Evolutionary conservation across 2,113 vertebrate species (phyloP), one percentile per base, ranked within the genome.

Genomic region (Gyps fulvus): DNA sequence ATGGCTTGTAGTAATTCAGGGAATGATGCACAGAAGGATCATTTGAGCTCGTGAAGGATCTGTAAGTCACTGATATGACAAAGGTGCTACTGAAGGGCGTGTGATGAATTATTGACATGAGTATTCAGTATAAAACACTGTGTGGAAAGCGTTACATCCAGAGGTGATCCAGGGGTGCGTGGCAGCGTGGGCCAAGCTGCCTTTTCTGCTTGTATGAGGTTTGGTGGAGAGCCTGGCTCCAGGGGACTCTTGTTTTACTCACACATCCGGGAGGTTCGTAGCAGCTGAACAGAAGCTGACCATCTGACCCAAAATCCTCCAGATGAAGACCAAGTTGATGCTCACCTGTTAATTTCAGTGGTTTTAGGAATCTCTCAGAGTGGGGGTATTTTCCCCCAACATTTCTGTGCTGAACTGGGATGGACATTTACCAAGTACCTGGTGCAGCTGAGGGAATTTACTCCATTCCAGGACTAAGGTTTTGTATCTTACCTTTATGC

Each of bases 1-100:
- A 94, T 83, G 83, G 87, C 96, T 97, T 97, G 97, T 95, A 94
- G 62, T 62, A 70, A 85, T 87, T 71, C 61, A 38, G 84, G 94
- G 86, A 91, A 96, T 5, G 80, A 73, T 61, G 74, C 71, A 23
- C 13, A 0, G 25, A 57, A 78, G 86, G 89, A 63, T 72, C 70
- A 19, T 97, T 85, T 77, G 87, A 89, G 83, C 94, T 97, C 5
- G 1, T 52, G 89, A 94, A 90, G 77, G 91, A 87, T 87, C 62
- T 87, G 20, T 66, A 82, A 91, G 96, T 73, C 47, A 76, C 58
- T 23, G 61, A 59, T 38, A 32, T 2, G 77, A 96, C 91, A 82
- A 65, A 97, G 72, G 83, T 82, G 83, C 61, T 84, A 1, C 76
- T 76, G 80, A 65, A 84, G 69, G 88, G 43, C 3, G 2, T 49